Evolutionary conservation across 2,113 vertebrate species (phyloP).

Genomic region (Narcine bancroftii): DNA sequence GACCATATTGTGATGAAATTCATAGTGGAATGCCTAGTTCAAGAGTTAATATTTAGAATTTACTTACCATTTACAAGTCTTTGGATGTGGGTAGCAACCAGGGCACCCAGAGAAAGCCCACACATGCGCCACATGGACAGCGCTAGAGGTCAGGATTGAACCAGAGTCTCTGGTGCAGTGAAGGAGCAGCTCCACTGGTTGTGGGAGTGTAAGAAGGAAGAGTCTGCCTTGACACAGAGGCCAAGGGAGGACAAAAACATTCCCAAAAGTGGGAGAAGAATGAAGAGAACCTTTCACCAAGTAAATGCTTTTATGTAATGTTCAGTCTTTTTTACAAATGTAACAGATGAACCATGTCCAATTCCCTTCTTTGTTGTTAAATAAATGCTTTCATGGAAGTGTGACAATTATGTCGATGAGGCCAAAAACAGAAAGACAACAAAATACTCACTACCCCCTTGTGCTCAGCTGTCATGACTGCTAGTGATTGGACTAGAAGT

Average conservation of each 20-base stretch:
- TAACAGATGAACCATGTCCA: too few species aligned
- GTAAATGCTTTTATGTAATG: background rate
- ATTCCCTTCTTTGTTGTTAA: background rate
- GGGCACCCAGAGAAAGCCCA: too few species aligned
- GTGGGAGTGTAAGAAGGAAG: background rate
- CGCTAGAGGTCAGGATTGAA: too few species aligned
- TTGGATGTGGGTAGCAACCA: too few species aligned
- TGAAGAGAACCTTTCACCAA: background rate
- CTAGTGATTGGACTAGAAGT: background rate
- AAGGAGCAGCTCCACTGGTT: background rate
- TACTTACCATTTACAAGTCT: too few species aligned
- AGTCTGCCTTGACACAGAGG: background rate
- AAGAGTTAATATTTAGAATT: too few species aligned
- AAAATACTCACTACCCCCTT: background rate
- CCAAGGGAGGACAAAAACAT: background rate
- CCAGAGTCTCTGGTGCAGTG: too few species aligned
- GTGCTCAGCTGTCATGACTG: background rate
- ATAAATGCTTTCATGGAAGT: background rate
- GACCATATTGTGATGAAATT: too few species aligned
- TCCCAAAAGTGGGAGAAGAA: background rate
- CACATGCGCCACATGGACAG: too few species aligned
- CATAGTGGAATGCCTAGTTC: too few species aligned
- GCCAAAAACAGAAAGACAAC: background rate
- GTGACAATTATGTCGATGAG: background rate
- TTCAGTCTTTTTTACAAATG: too few species aligned